These are phyloP conservation scores for Conus canariensis DNA, from an alignment of 2,888 invertebrate species.

Conservation along the genomic window DNA sequence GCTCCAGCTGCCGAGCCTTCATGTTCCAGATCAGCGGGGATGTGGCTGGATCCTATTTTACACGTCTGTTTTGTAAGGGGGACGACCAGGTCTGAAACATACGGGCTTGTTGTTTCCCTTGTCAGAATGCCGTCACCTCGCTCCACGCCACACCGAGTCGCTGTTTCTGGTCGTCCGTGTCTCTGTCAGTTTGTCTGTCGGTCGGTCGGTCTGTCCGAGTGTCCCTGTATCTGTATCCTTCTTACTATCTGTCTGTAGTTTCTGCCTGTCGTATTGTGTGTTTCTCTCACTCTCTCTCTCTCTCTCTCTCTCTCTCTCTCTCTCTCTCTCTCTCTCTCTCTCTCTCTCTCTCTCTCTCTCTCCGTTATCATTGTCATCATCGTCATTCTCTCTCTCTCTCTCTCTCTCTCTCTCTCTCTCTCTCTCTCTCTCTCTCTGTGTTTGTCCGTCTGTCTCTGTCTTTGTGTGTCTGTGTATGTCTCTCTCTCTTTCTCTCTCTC, in stretches of 20 bases:
- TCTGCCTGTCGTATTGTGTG: background rate
- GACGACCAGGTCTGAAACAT: conserved; percentile 8
- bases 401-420: too few species aligned
- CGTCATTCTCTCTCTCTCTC: too few species aligned
- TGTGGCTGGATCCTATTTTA: background rate
- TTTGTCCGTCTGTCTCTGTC: too few species aligned
- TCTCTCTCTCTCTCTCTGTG: background rate
- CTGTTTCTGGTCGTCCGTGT: background rate
- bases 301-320: background rate
- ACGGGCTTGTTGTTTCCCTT: conserved; percentile 12
- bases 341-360: too few species aligned
- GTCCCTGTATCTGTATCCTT: background rate
- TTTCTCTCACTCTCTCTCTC: background rate
- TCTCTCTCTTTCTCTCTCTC: too few species aligned
- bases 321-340: too few species aligned
- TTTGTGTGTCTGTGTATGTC: too few species aligned
- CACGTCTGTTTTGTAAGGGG: background rate
- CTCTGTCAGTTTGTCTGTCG: background rate
- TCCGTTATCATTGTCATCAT: too few species aligned
- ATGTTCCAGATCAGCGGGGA: too few species aligned
- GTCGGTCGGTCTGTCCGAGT: background rate
- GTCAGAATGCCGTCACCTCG: background rate
- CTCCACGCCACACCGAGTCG: background rate
- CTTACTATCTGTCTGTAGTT: background rate
- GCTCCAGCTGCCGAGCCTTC: background rate